A percentile compares a stretch with the other conserved stretches of the same genome.
phyloP scores from a whole-genome alignment of 2,113 vertebrate genomes.

The Indicator maculatus region DNA sequence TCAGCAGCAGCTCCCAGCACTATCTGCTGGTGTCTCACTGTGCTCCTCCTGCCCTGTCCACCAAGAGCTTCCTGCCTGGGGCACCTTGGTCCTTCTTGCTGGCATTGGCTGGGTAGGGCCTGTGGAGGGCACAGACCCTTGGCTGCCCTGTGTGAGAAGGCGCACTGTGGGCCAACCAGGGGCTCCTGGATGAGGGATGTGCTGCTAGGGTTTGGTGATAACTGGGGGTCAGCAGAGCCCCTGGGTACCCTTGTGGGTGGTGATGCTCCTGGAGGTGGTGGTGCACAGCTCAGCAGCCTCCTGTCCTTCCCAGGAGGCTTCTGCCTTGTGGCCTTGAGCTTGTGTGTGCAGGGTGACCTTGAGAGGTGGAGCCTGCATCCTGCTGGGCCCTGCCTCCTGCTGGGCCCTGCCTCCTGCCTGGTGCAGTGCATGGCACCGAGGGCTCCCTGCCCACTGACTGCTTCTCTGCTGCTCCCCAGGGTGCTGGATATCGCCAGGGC shows the following conservation, averaged over 20 bases:
- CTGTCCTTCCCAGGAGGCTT: not conserved
- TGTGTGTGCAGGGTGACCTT: not conserved
- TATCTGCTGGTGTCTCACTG: no score
- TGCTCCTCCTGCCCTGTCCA: accelerated
- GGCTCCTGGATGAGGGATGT: not conserved
- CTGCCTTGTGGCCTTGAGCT: not conserved
- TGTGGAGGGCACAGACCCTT: not conserved
- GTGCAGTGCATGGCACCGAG: accelerated
- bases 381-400: not conserved
- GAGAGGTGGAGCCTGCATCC: no score
- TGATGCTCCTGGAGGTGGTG: accelerated
- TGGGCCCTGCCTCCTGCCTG: accelerated
- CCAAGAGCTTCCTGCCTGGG: not conserved
- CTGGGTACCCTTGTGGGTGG: not conserved
- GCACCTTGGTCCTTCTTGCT: accelerated
- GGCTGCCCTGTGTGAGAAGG: not conserved
- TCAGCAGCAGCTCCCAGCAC: no score
- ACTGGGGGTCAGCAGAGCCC: not conserved
- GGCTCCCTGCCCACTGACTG: accelerated
- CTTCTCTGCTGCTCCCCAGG: constrained; percentile 45
- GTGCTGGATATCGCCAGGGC: constrained; percentile 87
- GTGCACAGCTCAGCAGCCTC: not conserved
- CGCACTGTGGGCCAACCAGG: accelerated
- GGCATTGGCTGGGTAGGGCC: not conserved
- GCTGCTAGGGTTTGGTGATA: no score